Evolutionary conservation across 1,140 invertebrate genomes (phyloP), one percentile per base, ranked within the genome.

Genomic region (Leptopilina clavipes): DNA sequence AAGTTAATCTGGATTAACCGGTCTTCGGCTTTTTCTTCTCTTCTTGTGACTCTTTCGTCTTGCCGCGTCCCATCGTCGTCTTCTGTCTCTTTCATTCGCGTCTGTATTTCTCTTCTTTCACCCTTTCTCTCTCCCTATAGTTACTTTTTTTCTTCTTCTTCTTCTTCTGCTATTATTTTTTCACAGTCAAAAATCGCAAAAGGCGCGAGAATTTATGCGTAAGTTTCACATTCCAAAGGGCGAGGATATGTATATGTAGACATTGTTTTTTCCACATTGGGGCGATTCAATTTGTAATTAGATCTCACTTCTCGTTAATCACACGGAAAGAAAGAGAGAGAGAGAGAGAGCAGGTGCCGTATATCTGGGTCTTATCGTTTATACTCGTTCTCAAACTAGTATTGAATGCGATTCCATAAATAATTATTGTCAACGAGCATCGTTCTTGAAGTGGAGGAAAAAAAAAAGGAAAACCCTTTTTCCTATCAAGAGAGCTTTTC

Each of bases 1-100:
- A 83, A 82, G 81, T 83, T 83, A 83, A 80, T 83, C 82, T 83
- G 82, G 82, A 82, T 82, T 83, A 83, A 83, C 82, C 83, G 82
- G 79, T 83, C 83, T 81, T 81, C 76, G 79, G 76, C 76, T 78
- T 77, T 76, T 80, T 56, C 52, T 19, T 79, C 73, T 25, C 22
- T 31, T 59, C 56, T 25, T 14, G 10, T 11, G 18, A 11, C 22
- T 31, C 14, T 25, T 25, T 14, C 56, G 22, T 11, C 22, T 10
- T 59, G n/a, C n/a, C n/a, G n/a, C 56, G 11, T 19, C 56, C 25
- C 56, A 12, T 22, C 19, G n/a, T 59, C 25, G 59, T 70, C 17
- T 70, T 52, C 7, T 19, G 14, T 12, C 65, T 74, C 44, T 45
- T n/a, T n/a, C n/a, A n/a, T n/a, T n/a, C n/a, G n/a, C n/a, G n/a